phyloP scores from a whole-genome alignment of 2,888 invertebrate genomes.

The Oscheius sp. region DNA sequence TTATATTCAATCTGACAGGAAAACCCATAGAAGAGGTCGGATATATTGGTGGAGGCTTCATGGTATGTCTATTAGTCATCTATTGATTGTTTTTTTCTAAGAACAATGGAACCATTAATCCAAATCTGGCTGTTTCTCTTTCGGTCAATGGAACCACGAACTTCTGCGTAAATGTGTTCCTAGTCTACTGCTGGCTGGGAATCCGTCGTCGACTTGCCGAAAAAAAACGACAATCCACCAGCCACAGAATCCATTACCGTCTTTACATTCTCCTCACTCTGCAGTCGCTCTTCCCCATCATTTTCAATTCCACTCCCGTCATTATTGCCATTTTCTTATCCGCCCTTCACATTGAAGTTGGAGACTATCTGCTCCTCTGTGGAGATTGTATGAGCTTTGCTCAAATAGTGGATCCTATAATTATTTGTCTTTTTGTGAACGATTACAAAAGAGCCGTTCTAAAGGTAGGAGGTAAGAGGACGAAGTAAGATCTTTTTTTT shows the following conservation, averaged over 20 bases:
- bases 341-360: neutral
- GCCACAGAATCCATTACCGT: neutral
- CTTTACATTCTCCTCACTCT: constrained; percentile 9
- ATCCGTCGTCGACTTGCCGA: constrained; percentile 1
- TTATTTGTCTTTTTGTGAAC: neutral
- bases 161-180: neutral
- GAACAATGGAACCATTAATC: neutral
- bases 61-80: neutral
- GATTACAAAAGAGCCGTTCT: neutral
- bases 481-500: too few species aligned
- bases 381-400: constrained; percentile 1
- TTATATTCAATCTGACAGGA: neutral
- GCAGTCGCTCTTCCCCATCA: neutral
- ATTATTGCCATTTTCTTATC: neutral
- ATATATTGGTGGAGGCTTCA: constrained; percentile 5
- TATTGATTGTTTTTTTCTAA: neutral
- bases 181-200: constrained; percentile 5
- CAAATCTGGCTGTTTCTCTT: neutral
- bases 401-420: constrained; percentile 3
- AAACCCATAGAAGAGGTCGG: constrained; percentile 1
- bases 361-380: neutral
- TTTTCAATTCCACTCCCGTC: constrained; percentile 10
- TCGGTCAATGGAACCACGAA: neutral
- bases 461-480: neutral
- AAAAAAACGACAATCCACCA: neutral